Conservation (phyloP, 2,797 vertebrate species). For the Myoxocephalus aenaeus region DNA sequence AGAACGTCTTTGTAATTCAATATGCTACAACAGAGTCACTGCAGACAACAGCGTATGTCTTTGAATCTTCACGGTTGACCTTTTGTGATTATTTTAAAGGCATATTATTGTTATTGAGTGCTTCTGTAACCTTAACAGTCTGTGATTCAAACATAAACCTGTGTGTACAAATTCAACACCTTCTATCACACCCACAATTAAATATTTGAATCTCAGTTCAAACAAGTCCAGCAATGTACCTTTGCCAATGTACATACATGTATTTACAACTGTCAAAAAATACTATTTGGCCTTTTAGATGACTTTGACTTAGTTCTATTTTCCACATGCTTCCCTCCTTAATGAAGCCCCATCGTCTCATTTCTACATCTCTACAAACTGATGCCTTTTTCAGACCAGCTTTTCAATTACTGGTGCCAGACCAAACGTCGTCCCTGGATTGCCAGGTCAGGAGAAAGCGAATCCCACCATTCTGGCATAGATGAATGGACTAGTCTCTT, state of each 20-base stretch:
- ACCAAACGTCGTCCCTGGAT: background rate
- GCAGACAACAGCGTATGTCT: slow-evolving; percentile 16
- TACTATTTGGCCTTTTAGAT: background rate
- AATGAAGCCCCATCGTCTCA: background rate
- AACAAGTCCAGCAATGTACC: background rate
- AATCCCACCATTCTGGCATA: slow-evolving; percentile 2
- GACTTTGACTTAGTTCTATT: background rate
- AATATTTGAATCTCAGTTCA: background rate
- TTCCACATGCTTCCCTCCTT: background rate
- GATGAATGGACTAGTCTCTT: slow-evolving; percentile 5
- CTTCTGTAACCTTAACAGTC: slow-evolving; percentile 12
- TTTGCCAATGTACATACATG: background rate
- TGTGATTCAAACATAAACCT: slow-evolving; percentile 5
- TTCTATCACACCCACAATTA: background rate
- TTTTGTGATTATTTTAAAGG: background rate
- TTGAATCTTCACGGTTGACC: slow-evolving; percentile 33
- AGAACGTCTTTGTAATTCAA: slow-evolving; percentile 38
- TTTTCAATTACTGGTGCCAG: slow-evolving; percentile 1
- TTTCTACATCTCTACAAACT: background rate
- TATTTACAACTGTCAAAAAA: background rate
- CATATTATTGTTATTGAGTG: slow-evolving; percentile 7
- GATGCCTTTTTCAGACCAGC: slow-evolving; percentile 8
- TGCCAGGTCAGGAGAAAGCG: slow-evolving; percentile 12
- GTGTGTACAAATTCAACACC: background rate
- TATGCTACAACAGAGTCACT: slow-evolving; percentile 39